Evolutionary conservation across 2,888 invertebrate species (phyloP).

Genomic region (Argyresthia goedartella): DNA sequence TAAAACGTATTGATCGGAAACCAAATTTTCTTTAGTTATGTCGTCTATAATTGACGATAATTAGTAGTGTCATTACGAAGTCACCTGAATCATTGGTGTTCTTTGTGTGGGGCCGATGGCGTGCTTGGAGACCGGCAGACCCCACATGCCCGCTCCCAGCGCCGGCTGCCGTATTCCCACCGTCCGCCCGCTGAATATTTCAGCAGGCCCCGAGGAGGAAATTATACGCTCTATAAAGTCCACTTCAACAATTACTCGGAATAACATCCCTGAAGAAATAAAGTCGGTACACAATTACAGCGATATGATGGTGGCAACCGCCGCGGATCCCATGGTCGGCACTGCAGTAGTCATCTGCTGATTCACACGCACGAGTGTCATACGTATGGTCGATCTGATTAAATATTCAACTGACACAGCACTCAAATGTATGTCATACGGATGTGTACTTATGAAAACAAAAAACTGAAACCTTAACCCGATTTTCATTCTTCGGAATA

Average conservation of each 20-base stretch:
- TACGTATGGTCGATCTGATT: background rate
- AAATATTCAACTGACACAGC: background rate
- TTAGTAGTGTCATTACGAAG: background rate
- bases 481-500: too few species aligned
- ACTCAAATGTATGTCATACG: background rate
- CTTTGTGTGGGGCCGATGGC: constrained; percentile 18
- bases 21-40: too few species aligned
- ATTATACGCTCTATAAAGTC: constrained; percentile 44
- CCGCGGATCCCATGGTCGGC: constrained; percentile 33
- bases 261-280: constrained; percentile 31
- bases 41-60: too few species aligned
- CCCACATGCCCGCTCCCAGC: constrained; percentile 7
- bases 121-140: constrained; percentile 8
- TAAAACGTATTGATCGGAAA: too few species aligned
- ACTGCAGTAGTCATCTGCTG: background rate
- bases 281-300: constrained; percentile 30
- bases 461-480: too few species aligned
- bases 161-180: constrained; percentile 27
- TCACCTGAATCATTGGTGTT: constrained; percentile 7
- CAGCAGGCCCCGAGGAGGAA: constrained; percentile 39
- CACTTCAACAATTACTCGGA: constrained; percentile 37
- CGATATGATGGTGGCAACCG: constrained; percentile 36
- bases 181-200: constrained; percentile 55
- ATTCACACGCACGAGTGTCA: background rate
- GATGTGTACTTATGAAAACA: too few species aligned